Percentiles rank a stretch among this genome's conserved stretches.
Conservation (phyloP, 2,797 vertebrate genomes). For the Sciurus carolinensis region DNA sequence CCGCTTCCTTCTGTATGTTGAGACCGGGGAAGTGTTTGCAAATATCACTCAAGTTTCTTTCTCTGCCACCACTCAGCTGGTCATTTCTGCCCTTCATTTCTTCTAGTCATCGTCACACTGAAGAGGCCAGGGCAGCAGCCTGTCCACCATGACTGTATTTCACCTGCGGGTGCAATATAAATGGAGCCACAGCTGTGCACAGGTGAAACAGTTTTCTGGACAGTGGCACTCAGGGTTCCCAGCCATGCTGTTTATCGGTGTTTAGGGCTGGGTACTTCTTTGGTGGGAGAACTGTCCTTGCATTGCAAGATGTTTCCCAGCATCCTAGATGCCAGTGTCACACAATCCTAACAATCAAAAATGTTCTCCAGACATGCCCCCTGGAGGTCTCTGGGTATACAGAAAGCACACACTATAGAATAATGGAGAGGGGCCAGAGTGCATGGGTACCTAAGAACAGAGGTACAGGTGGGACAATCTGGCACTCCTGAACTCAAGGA, state of each 20-base stretch:
- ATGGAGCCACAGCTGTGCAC: neutral
- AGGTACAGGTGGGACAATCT: too few species aligned
- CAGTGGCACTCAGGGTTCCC: fast-evolving
- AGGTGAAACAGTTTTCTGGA: neutral
- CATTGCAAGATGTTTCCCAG: neutral
- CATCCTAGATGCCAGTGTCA: neutral
- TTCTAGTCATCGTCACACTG: neutral
- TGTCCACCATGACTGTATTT: neutral
- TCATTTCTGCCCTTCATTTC: neutral
- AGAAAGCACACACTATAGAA: neutral
- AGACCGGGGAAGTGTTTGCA: neutral
- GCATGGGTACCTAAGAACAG: fast-evolving
- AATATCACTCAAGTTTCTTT: neutral
- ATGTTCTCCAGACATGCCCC: neutral
- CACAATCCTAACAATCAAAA: neutral
- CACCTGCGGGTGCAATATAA: too few species aligned
- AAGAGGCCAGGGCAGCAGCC: neutral
- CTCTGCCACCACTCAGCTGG: neutral
- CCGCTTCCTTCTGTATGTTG: neutral
- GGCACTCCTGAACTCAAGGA: neutral
- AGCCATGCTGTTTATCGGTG: neutral
- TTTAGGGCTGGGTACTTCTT: neutral
- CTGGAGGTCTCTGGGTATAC: neutral
- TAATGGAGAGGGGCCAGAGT: neutral
- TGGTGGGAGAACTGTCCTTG: neutral